Evolutionary conservation across 2,113 vertebrate genomes (phyloP), one percentile per base, ranked within the genome.

Genomic region (Nerophis lumbriciformis): DNA sequence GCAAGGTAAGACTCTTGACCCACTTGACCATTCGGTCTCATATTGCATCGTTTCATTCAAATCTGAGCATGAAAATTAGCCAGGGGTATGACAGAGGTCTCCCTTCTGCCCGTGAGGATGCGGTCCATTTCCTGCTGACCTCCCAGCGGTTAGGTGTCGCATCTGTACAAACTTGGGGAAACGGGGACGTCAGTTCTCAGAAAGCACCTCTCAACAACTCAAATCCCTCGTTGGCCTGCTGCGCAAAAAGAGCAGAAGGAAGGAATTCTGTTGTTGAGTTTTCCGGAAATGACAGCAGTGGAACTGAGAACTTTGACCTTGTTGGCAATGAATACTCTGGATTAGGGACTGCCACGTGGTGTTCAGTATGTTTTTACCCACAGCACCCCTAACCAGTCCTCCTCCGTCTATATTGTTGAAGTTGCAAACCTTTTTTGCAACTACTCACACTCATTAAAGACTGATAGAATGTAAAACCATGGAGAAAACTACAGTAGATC

Each of bases 1-100:
- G 70, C 87, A 89, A 87, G 87, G 87, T 87, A 76, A 68, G 21
- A 1, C 2, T 15, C 38, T 19, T 13, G 36, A 13, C 28, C 7
- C 10, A 35, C 28, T 6, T 14, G 51, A 12, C 35, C 1, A 35
- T 53, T 35, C 36, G 51, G 51, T 53, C 13, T 4, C 3, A 13
- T 36, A 28, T 35, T 12, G 9, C 51, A 36, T 13, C 12, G 0
- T 53, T 53, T 53, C 5, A 5, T 49, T 6, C 2, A 45, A 11
- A 45, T 45, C 42, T 45, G 12, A 45, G 12, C 12, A 11, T 45
- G 12, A 45, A 11, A 45, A 45, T 45, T 45, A 45, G 42, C 42
- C 9, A 45, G 5, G 11, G 42, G 11, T 55, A 44, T 13, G 28
- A 45, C 13, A 14, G 44, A 55, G 59, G 65, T 35, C 37, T 49